Conservation (phyloP, 1,140 invertebrate genomes). For the Asobara japonica region DNA sequence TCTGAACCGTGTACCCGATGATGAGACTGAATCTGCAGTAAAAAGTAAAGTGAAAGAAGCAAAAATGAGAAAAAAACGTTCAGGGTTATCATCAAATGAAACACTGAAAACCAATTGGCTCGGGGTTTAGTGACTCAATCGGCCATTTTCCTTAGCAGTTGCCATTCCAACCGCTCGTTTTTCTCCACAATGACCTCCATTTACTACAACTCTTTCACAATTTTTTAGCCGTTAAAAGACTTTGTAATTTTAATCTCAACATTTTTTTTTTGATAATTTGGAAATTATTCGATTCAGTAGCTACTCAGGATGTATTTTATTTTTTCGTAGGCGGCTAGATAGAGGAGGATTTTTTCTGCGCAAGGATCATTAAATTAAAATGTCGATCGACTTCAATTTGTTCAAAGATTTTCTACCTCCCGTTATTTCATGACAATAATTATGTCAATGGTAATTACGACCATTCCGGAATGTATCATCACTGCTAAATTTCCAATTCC, state of each 20-base stretch:
- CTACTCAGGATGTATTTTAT: too few relatives aligned
- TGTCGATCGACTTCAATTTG: too few relatives aligned
- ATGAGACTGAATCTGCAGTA: constrained; percentile 3
- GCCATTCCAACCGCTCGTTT: constrained; percentile 10
- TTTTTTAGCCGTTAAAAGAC: not conserved
- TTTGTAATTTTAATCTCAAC: not conserved
- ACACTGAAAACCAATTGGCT: constrained; percentile 37
- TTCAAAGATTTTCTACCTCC: too few relatives aligned
- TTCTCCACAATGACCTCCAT: constrained; percentile 9
- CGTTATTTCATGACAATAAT: too few relatives aligned
- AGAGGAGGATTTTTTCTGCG: too few relatives aligned
- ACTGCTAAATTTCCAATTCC: too few relatives aligned
- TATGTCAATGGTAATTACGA: too few relatives aligned
- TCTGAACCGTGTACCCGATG: not conserved
- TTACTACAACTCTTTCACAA: not conserved
- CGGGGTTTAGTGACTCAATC: constrained; percentile 39
- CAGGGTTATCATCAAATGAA: constrained; percentile 35
- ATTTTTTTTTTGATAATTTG: not conserved
- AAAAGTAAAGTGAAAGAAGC: constrained; percentile 22
- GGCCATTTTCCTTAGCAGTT: constrained; percentile 25
- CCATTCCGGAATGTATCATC: too few relatives aligned
- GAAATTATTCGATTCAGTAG: not conserved
- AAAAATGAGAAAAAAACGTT: constrained; percentile 12
- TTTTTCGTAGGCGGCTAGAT: too few relatives aligned
- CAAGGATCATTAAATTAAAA: too few relatives aligned